Base-by-base conservation (phyloP, 2,113 vertebrate species). In the Ancistrus triradiatus region DNA sequence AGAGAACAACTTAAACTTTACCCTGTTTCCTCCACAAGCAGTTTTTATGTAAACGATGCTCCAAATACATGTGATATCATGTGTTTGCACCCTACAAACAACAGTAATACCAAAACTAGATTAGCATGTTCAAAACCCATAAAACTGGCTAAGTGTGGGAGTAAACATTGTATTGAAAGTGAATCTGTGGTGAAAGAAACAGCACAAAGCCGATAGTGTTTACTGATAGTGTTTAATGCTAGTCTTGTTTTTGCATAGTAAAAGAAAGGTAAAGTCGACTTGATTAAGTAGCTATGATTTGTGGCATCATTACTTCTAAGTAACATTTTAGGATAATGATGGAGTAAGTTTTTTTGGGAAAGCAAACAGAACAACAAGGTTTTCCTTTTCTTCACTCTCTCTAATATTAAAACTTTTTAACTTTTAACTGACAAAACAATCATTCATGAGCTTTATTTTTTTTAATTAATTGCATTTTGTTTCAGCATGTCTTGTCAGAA, bases 401-500 rank as follows among this genome's bases (percentile, higher is more conserved):
- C 15, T n/a, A n/a, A n/a, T n/a, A n/a, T n/a, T n/a, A n/a, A n/a
- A n/a, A n/a, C n/a, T n/a, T n/a, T n/a, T n/a, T n/a, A 31, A 31
- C 27, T 31, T 7, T 31, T 31, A n/a, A 31, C 27, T 31, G 3
- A 31, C 3, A 31, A 31, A 31, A 7, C 27, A 31, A 4, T 31
- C 19, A 22, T 2, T 19, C 8, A 6, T 25, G 15, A 6, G 3
- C 38, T 40, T 22, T 43, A 11, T 38, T 40, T 22, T 43, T 9
- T 38, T 7, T 27, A 38, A 37, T 50, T 58, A 6, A n/a, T 11
- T 50, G 17, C 25, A 44, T 25, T 51, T 48, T 43, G 44, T 71
- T 60, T 60, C 31, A 60, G 53, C 69, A 59, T 22, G 14, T 60
- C 24, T n/a, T 44, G n/a, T 51, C 14, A 49, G 24, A 35, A n/a